These are phyloP conservation scores for Cuniculus paca DNA, from an alignment of 2,797 vertebrate species.

Conservation along the genomic window DNA sequence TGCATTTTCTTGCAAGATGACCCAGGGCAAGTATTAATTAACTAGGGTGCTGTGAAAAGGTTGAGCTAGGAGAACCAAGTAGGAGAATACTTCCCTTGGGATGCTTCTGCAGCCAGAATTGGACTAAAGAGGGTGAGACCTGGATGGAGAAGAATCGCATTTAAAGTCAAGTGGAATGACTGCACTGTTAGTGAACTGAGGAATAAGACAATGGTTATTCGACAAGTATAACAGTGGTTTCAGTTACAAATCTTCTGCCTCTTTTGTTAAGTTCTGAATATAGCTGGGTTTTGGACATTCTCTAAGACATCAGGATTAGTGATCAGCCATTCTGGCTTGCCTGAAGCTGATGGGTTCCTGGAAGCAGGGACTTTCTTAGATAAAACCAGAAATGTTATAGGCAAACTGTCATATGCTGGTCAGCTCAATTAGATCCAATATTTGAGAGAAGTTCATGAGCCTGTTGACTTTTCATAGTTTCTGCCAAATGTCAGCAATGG, in stretches of 20 bases:
- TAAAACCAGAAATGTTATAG: background rate
- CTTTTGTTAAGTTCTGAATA: background rate
- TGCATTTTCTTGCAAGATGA: slow-evolving; percentile 74
- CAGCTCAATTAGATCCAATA: background rate
- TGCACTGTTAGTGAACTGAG: background rate
- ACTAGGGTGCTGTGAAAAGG: slow-evolving; percentile 69
- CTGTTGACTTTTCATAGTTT: background rate
- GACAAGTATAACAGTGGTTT: background rate
- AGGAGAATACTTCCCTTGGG: slow-evolving; percentile 71
- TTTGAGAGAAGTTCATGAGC: background rate
- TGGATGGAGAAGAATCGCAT: slow-evolving; percentile 53
- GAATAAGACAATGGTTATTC: background rate
- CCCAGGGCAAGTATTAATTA: slow-evolving; percentile 81
- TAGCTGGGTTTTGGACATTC: background rate
- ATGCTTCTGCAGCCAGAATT: background rate
- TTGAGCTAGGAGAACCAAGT: slow-evolving; percentile 64
- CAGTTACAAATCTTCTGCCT: background rate
- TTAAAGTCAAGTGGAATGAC: slow-evolving; percentile 13
- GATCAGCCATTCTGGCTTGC: background rate
- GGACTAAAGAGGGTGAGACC: slow-evolving; percentile 49
- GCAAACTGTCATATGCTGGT: background rate
- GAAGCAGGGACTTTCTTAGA: background rate
- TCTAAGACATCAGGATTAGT: background rate
- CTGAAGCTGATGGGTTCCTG: background rate
- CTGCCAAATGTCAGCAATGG: background rate